Percentiles rank a stretch among this genome's conserved stretches.
Evolutionary conservation across 2,888 invertebrate genomes (phyloP).

Genomic region (Mechanitis messenoides): DNA sequence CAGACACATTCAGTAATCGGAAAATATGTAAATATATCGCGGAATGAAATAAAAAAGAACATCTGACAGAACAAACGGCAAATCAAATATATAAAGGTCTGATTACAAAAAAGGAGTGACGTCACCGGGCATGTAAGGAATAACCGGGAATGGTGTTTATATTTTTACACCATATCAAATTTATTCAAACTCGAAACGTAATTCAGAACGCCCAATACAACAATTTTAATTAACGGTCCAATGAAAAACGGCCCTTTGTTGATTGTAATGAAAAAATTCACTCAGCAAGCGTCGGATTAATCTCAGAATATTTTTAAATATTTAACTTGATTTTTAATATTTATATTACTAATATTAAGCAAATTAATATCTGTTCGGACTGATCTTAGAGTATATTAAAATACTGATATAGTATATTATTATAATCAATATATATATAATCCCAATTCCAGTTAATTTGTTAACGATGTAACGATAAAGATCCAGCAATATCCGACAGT

Average conservation of each 20-base stretch:
- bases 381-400: too few species aligned
- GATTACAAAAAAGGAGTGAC: neutral
- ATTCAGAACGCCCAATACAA: conserved; percentile 40
- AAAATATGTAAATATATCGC: neutral
- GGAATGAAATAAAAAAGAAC: neutral
- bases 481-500: too few species aligned
- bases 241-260: conserved; percentile 37
- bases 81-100: conserved; percentile 10
- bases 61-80: conserved; percentile 4
- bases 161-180: conserved; percentile 37
- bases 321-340: too few species aligned
- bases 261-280: conserved; percentile 36
- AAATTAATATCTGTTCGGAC: too few species aligned
- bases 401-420: too few species aligned
- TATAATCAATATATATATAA: too few species aligned
- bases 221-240: conserved; percentile 52
- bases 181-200: conserved; percentile 39
- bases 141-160: conserved; percentile 21
- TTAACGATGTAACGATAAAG: too few species aligned
- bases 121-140: conserved; percentile 8
- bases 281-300: conserved; percentile 34
- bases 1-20: conserved; percentile 3
- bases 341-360: too few species aligned
- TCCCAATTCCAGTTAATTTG: too few species aligned
- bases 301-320: neutral